Evolutionary conservation across 2,113 vertebrate species (phyloP), one percentile per base, ranked within the genome.

Genomic region (Polypterus bichir): DNA sequence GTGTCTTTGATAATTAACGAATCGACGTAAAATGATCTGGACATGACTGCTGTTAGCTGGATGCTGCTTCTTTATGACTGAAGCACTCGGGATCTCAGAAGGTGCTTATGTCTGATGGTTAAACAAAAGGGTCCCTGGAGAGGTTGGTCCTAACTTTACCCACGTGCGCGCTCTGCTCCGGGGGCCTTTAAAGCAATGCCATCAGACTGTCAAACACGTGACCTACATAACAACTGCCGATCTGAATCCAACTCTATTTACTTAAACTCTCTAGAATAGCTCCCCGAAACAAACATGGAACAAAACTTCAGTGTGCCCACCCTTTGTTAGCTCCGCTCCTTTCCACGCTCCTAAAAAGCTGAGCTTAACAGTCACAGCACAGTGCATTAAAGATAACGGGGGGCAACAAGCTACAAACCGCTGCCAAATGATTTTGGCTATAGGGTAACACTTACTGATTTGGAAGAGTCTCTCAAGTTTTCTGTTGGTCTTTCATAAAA

Each of bases 1-100:
- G 90, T 79, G 66, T 98, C 96, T 84, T 99, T 99, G 82, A 99
- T 87, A 71, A 99, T 99, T 71, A 99, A 83, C 66, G 96, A 98
- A 71, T 98, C 96, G 11, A 98, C 96, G 72, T 98, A 97, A 79
- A 98, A 98, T 64, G 96, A 98, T 68, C 93, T 91, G 66, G 96
- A 98, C 96, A 98, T 98, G 80, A 64, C 57, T 74, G 73, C 63
- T 69, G 65, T 57, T 58, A 54, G 64, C 46, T 54, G 46, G 74
- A 67, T 61, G 77, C 70, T 68, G 69, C 69, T 62, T 73, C 65
- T 73, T 78, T 78, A 79, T 75, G 80, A 83, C 86, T 87, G 87
- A 83, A 86, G 83, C 83, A 84, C 85, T 81, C 68, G 79, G 83
- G 81, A 87, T 79, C 82, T 76, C 76, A 74, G 81, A 90, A 93